Evolutionary conservation across 1,140 invertebrate genomes (phyloP), one percentile per base, ranked within the genome.

Genomic region (Zaprionus nigranus): DNA sequence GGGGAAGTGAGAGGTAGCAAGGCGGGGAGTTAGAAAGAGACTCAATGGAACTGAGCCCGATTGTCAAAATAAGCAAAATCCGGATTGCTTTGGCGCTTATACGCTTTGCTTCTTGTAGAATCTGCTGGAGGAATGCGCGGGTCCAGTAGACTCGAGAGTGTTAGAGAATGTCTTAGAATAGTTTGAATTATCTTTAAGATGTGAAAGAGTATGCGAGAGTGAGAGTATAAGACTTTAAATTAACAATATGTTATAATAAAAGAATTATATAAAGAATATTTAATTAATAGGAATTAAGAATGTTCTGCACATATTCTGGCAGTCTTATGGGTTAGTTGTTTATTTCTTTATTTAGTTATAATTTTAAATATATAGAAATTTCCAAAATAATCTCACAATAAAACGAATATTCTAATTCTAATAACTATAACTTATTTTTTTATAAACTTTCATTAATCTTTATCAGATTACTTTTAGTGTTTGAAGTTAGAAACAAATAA

Each of bases 11-110:
- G 22, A 12, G 51, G 2, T 26, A 26, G 24, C 3, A 26, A 26
- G 24, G 24, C 24, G 24, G 24, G 26, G 26, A 28, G 26, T 28
- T 13, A 30, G 15, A 54, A 3, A 9, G 56, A 56, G 12, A 12
- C 53, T 24, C 57, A 61, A 60, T 56, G 43, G 34, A 60, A 46
- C 49, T 56, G 65, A 61, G 58, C 71, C 6, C 49, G 20, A 70
- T 73, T 73, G 70, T 73, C 70, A 73, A 73, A 72, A 73, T 57
- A 70, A 49, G 30, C 22, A 28, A 49, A 74, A 75, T 63, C 59
- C 66, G 66, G 66, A 66, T 63, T 70, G 13, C 11, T 46, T 43
- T 59, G 15, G 24, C 13, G 54, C 13, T 5, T 53, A 30, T 15
- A 26, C 3, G 49, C 51, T 15, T 26, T 26, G 20, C 3, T 54